These are phyloP conservation scores for Sphaerophoria rueppellii DNA, from an alignment of 2,888 invertebrate genomes.

Conservation along the genomic window DNA sequence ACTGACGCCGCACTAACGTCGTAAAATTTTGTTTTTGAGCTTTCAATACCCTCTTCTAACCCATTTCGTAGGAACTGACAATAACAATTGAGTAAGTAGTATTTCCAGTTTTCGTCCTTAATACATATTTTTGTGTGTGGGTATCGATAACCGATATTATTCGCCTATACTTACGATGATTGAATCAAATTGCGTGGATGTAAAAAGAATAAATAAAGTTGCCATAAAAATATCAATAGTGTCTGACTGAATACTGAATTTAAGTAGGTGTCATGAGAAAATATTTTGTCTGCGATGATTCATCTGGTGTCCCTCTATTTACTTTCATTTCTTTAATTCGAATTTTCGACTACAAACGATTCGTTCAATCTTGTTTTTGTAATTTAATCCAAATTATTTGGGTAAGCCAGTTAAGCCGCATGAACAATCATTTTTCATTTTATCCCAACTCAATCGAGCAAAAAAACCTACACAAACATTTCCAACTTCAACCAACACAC, in stretches of 20 bases:
- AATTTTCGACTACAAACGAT: too few species aligned
- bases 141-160: background rate
- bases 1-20: background rate
- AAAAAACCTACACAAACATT: background rate
- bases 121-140: background rate
- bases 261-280: too few species aligned
- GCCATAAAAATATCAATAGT: background rate
- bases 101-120: background rate
- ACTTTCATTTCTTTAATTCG: too few species aligned
- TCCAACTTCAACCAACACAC: background rate
- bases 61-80: conserved; percentile 2
- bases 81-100: conserved; percentile 9
- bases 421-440: conserved; percentile 23
- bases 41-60: background rate
- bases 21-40: background rate
- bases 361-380: background rate
- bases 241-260: too few species aligned
- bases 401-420: conserved; percentile 5
- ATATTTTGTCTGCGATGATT: too few species aligned
- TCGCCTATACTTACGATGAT: conserved; percentile 2
- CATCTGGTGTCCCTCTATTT: too few species aligned
- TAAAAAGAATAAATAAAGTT: background rate
- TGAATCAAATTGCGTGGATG: background rate
- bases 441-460: background rate
- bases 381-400: conserved; percentile 17